Percentiles rank a stretch among this genome's conserved stretches.
Evolutionary conservation across 2,888 invertebrate species (phyloP).

Genomic region (Nymphalis urticae): DNA sequence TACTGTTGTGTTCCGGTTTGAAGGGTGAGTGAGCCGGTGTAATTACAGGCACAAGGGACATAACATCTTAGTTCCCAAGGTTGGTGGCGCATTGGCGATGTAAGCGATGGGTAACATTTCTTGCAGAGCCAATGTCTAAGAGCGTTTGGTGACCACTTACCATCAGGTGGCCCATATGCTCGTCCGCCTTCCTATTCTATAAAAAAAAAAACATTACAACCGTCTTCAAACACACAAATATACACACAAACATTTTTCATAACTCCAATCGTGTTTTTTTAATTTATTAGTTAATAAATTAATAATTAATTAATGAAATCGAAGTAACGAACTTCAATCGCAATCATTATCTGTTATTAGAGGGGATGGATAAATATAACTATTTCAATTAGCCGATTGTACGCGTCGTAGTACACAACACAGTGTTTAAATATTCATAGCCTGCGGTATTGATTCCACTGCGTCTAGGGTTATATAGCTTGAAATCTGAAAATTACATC

Average conservation of each 20-base stretch:
- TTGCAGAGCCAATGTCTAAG: no score
- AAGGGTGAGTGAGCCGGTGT: no score
- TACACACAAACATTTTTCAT: not conserved
- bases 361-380: slow-evolving; percentile 47
- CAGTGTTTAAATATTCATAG: slow-evolving; percentile 76
- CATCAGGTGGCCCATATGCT: no score
- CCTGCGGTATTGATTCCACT: slow-evolving; percentile 64
- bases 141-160: no score
- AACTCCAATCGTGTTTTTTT: not conserved
- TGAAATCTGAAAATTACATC: not conserved
- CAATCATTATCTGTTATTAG: slow-evolving; percentile 37
- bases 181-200: no score
- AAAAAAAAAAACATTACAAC: no score
- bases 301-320: slow-evolving; percentile 9
- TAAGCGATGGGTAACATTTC: no score
- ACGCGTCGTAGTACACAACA: slow-evolving; percentile 54
- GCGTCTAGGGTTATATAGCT: slow-evolving; percentile 25
- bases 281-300: slow-evolving; percentile 6
- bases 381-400: slow-evolving; percentile 69
- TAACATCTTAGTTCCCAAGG: no score
- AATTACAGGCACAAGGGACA: no score
- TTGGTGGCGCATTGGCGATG: no score
- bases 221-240: no score
- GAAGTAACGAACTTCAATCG: slow-evolving; percentile 30
- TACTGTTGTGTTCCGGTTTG: no score